Evolutionary conservation across 2,888 invertebrate species (phyloP), one percentile per base, ranked within the genome.

Genomic region (Drosophila flavopinicola): DNA sequence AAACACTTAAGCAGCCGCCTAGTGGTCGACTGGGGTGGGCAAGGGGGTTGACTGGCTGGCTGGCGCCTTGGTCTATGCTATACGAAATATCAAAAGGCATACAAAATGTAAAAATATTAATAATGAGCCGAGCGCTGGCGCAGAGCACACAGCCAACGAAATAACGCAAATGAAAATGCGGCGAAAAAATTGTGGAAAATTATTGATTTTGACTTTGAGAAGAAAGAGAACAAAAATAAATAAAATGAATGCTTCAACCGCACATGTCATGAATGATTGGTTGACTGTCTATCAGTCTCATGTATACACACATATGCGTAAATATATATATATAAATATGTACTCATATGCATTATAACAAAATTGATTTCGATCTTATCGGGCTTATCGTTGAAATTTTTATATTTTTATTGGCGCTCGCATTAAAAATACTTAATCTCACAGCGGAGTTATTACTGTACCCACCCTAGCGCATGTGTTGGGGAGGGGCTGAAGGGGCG

Each of bases 361-460:
- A 85, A 79, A 87, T 85, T 83, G 83, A 83, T 84, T 83, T 85
- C 78, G 65, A 72, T 69, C 72, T 72, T 72, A 72, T 72, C 72
- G 48, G 52, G 56, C 66, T 80, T 86, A 82, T 82, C 87, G 85
- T 87, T 87, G 85, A 85, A 83, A 82, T 85, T 87, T 87, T 74
- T 78, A 74, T 85, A 74, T 82, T 67, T 73, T 76, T 79, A 76
- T 78, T 87, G 82, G 80, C 75, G 75, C 51, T 72, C 85, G 85
- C 85, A 86, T 86, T 86, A 88, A 86, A 86, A 88, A 86, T 85
- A 84, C 88, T 86, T 87, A 88, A 88, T 86, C 86, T 88, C 67
- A 63, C 71, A 66, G 60, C 70, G 44, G 37, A 72, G 83, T 85
- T 85, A 83, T 85, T 73, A 63, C 54, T 54, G 24, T 35, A 47